Evolutionary conservation across 2,113 vertebrate species (phyloP).

Genomic region (Thamnaconus septentrionalis): DNA sequence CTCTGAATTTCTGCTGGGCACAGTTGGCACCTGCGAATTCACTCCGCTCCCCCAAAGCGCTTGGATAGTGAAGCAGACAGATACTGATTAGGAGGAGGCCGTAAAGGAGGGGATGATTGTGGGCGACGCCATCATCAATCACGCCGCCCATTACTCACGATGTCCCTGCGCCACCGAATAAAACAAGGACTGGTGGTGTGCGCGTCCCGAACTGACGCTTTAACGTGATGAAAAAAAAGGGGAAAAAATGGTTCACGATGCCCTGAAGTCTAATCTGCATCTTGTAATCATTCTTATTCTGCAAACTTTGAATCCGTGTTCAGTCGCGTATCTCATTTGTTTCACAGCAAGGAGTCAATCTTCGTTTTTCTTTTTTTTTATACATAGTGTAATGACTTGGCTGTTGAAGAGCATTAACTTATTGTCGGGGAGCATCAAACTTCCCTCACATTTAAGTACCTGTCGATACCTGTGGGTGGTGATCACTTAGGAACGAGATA

Average conservation of each 20-base stretch:
- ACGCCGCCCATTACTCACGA: slow-evolving; percentile 46
- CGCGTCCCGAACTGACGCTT: slow-evolving; percentile 13
- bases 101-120: slow-evolving; percentile 33
- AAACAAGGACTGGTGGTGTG: slow-evolving; percentile 15
- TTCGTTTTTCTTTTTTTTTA: not conserved
- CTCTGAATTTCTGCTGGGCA: too few species aligned
- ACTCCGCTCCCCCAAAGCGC: slow-evolving; percentile 7
- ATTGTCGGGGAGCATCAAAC: too few species aligned
- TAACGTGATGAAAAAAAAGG: slow-evolving; percentile 3
- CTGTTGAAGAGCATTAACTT: too few species aligned
- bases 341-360: slow-evolving; percentile 3
- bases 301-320: not conserved
- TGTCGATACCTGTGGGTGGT: too few species aligned
- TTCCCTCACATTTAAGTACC: too few species aligned
- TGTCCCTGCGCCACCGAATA: slow-evolving; percentile 17
- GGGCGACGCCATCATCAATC: slow-evolving; percentile 59
- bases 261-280: not conserved
- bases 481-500: too few species aligned
- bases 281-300: not conserved
- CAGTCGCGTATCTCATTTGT: slow-evolving; percentile 2
- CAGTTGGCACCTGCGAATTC: too few species aligned
- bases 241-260: slow-evolving; percentile 8
- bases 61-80: slow-evolving; percentile 33
- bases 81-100: slow-evolving; percentile 49
- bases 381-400: too few species aligned